Evolutionary conservation across 1,140 invertebrate species (phyloP).

Genomic region (Patella vulgata): DNA sequence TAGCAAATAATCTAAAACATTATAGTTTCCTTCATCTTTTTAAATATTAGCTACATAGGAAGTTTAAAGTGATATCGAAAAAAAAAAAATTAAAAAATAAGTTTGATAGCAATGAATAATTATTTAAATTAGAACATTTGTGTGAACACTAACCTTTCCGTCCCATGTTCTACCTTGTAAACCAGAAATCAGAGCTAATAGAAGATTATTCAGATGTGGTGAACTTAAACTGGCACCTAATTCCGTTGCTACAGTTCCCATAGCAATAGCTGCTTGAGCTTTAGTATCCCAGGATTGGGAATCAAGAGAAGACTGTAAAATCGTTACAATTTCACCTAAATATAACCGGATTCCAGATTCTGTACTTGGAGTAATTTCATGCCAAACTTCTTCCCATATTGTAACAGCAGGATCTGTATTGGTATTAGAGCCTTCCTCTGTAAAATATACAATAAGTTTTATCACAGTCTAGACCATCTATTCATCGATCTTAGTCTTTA

Average conservation of each 20-base stretch:
- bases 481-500: too few relatives aligned
- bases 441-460: too few relatives aligned
- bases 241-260: conserved; percentile 82
- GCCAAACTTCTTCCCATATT: conserved; percentile 90
- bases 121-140: too few relatives aligned
- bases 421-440: too few relatives aligned
- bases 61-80: background rate
- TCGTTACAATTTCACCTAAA: conserved; percentile 77
- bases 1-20: too few relatives aligned
- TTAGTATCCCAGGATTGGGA: conserved; percentile 88
- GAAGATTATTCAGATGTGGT: conserved; percentile 74
- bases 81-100: background rate
- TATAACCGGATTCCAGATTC: conserved; percentile 84
- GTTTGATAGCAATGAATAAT: background rate
- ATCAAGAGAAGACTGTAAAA: conserved; percentile 77
- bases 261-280: conserved; percentile 83
- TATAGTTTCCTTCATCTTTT: too few relatives aligned
- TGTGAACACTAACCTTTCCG: conserved; percentile 75
- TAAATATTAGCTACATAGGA: too few relatives aligned
- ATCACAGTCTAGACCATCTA: too few relatives aligned
- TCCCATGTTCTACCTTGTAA: conserved; percentile 87
- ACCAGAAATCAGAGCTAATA: conserved; percentile 77
- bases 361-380: conserved; percentile 83
- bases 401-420: too few relatives aligned
- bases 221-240: conserved; percentile 76